These are phyloP conservation scores for Streptopelia turtur DNA, from an alignment of 2,797 vertebrate species.

Conservation along the genomic window DNA sequence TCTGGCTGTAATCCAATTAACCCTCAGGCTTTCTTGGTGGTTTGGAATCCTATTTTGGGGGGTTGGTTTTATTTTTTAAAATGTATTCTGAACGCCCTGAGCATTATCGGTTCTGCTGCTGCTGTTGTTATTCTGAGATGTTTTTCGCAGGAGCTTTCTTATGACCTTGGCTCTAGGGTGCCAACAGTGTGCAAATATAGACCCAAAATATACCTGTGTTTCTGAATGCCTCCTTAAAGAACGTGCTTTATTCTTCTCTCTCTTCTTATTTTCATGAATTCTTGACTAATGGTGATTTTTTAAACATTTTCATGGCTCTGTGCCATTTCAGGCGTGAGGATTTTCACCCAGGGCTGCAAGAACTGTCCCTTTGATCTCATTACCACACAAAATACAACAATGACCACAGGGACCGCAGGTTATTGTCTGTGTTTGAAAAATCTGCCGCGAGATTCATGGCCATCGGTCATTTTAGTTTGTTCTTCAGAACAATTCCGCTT, in stretches of 20 bases:
- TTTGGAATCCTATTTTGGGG: not conserved
- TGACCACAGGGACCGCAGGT: not conserved
- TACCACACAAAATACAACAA: constrained; percentile 11
- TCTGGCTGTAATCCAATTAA: not conserved
- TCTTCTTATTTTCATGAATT: not conserved
- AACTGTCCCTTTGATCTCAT: not conserved
- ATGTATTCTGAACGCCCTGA: not conserved
- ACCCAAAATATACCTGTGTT: not conserved
- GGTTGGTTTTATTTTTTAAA: not conserved
- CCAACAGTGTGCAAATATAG: not conserved
- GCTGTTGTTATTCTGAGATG: not conserved
- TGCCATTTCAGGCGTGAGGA: not conserved
- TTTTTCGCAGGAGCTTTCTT: not conserved
- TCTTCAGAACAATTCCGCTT: not conserved
- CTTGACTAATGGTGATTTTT: not conserved
- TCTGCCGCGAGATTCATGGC: not conserved
- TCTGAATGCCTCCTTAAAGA: not conserved
- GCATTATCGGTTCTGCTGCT: not conserved
- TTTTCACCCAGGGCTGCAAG: not conserved
- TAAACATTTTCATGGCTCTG: not conserved
- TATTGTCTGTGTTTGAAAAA: not conserved
- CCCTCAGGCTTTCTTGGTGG: not conserved
- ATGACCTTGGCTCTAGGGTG: not conserved
- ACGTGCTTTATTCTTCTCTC: not conserved
- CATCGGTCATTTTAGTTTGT: not conserved